Conservation (phyloP, 2,113 vertebrate genomes). For the Laterallus jamaicensis region DNA sequence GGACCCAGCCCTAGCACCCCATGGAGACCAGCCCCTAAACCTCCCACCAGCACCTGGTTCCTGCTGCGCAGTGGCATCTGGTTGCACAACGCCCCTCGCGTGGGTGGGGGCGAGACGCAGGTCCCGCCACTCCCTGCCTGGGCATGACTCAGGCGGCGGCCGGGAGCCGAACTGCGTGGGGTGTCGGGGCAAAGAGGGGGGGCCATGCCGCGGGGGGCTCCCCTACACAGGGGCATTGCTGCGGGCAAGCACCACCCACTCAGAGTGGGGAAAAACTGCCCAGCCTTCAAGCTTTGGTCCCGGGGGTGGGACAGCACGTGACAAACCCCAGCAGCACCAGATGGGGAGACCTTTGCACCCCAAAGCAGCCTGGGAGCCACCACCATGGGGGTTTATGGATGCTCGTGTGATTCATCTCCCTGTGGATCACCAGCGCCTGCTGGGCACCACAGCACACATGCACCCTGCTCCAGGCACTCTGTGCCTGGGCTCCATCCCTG, state of each 20-base stretch:
- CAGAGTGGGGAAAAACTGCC: background rate
- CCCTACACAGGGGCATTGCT: rapidly evolving
- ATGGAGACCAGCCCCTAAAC: background rate
- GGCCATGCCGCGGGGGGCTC: background rate
- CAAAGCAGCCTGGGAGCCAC: background rate
- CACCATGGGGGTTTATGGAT: background rate
- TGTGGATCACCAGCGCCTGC: background rate
- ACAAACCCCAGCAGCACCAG: background rate
- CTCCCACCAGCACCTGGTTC: background rate
- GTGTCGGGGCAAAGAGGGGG: background rate
- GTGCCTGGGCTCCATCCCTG: rapidly evolving
- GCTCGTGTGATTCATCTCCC: background rate
- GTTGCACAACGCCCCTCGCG: constrained; percentile 37
- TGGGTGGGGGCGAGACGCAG: constrained; percentile 23
- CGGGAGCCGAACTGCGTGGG: background rate
- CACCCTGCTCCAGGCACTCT: background rate
- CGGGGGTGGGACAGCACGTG: background rate
- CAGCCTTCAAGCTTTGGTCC: background rate
- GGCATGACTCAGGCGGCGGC: constrained; percentile 11
- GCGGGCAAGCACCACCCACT: background rate
- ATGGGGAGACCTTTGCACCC: background rate
- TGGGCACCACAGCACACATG: rapidly evolving
- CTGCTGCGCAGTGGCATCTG: rapidly evolving
- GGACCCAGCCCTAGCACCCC: background rate
- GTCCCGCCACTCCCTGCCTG: background rate